Percentiles rank a stretch among this genome's conserved stretches.
These are phyloP conservation scores for Aphelenchoides fujianensis DNA, from an alignment of 1,140 invertebrate genomes.

Conservation along the genomic window DNA sequence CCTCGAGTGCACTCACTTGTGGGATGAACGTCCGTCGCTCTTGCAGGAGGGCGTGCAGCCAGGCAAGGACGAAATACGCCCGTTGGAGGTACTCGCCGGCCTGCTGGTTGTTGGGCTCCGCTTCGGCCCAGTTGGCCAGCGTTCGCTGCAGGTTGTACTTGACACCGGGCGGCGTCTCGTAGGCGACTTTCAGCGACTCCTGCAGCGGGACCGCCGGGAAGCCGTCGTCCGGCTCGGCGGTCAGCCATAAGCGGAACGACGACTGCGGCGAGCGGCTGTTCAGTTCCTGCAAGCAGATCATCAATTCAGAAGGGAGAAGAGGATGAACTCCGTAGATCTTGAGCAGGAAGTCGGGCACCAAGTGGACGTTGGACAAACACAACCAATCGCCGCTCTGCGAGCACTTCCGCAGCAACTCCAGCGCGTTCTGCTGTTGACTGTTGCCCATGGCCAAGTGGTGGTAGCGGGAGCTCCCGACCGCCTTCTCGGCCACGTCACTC, in stretches of 20 bases:
- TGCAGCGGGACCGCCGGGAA: slow-evolving; percentile 71
- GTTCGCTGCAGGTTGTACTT: slow-evolving; percentile 65
- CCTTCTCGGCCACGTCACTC: slow-evolving; percentile 68
- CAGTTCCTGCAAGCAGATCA: slow-evolving; percentile 66
- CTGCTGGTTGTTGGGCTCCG: neutral
- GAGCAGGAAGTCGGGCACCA: slow-evolving; percentile 76
- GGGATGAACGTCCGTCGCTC: slow-evolving; percentile 81
- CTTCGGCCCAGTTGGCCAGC: slow-evolving; percentile 64
- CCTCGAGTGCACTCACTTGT: slow-evolving; percentile 64
- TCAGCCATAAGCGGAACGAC: slow-evolving; percentile 75
- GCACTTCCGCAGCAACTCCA: slow-evolving; percentile 31
- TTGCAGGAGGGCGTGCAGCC: slow-evolving; percentile 81
- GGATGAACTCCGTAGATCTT: slow-evolving; percentile 69
- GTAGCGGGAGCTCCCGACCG: slow-evolving; percentile 51
- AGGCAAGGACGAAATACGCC: slow-evolving; percentile 73
- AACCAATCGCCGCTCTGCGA: slow-evolving; percentile 36
- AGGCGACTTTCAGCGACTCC: slow-evolving; percentile 76
- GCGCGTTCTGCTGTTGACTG: slow-evolving; percentile 29
- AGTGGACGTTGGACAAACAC: slow-evolving; percentile 72
- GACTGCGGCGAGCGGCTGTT: slow-evolving; percentile 68
- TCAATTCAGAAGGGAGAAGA: neutral
- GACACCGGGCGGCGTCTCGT: slow-evolving; percentile 75
- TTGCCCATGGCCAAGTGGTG: slow-evolving; percentile 52
- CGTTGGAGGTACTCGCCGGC: slow-evolving; percentile 19
- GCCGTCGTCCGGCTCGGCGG: slow-evolving; percentile 71